These are phyloP conservation scores for Rallus crepitans DNA, from an alignment of 2,797 vertebrate species.

Conservation along the genomic window DNA sequence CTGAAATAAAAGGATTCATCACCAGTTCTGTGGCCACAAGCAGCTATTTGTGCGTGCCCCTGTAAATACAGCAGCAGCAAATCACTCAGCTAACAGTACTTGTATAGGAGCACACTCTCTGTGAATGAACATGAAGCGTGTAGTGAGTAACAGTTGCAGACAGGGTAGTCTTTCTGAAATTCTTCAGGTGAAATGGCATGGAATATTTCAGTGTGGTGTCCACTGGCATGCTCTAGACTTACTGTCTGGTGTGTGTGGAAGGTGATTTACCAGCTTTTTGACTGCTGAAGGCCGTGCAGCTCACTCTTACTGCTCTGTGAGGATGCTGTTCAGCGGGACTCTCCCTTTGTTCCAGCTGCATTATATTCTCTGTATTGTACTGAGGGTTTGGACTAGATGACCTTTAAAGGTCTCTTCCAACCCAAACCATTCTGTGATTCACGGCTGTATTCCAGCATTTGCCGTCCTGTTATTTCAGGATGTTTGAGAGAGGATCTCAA, in stretches of 20 bases:
- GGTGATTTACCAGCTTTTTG: background rate
- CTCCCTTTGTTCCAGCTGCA: background rate
- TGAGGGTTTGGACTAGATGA: background rate
- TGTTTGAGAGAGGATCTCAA: background rate
- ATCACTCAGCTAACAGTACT: background rate
- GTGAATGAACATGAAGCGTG: background rate
- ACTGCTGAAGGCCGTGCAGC: background rate
- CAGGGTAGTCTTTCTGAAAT: background rate
- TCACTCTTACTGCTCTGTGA: background rate
- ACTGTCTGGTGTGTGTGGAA: background rate
- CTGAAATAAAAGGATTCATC: background rate
- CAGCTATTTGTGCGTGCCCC: background rate
- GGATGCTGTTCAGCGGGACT: background rate
- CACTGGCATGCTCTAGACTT: background rate
- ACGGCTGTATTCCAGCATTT: background rate
- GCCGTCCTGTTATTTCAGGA: background rate
- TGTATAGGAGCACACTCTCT: accelerated
- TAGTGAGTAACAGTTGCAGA: background rate
- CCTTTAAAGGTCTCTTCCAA: background rate
- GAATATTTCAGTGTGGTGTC: background rate
- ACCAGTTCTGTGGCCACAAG: background rate
- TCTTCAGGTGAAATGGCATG: background rate
- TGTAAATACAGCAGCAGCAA: background rate
- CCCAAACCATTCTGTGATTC: background rate
- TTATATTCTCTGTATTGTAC: background rate